phyloP scores from a whole-genome alignment of 1,140 invertebrate genomes.

The Zaprionus gabonicus region DNA sequence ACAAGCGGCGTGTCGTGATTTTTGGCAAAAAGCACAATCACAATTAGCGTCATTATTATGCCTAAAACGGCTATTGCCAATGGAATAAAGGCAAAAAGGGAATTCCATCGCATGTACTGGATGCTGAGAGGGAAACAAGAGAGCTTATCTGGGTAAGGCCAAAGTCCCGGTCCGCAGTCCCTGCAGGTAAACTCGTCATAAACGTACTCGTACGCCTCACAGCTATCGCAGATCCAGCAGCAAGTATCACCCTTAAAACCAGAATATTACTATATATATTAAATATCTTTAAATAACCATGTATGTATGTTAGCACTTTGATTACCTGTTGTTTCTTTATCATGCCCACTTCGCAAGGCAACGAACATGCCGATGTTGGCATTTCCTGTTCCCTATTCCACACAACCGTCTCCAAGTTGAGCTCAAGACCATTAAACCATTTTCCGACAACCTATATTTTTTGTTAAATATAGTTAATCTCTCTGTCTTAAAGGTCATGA shows the following conservation, averaged over 20 bases:
- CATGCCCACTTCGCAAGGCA: slow-evolving; percentile 89
- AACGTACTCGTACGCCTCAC: slow-evolving; percentile 88
- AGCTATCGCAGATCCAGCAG: slow-evolving; percentile 92
- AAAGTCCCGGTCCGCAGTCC: slow-evolving; percentile 87
- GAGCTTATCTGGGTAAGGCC: slow-evolving; percentile 87
- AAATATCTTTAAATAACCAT: not conserved
- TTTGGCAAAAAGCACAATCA: slow-evolving; percentile 88
- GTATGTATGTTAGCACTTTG: not conserved
- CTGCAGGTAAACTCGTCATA: slow-evolving; percentile 88
- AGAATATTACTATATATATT: not conserved
- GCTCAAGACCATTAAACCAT: slow-evolving; percentile 87
- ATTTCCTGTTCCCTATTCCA: slow-evolving; percentile 86
- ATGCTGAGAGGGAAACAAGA: slow-evolving; percentile 85
- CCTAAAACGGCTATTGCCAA: slow-evolving; percentile 88
- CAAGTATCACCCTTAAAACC: slow-evolving; percentile 87
- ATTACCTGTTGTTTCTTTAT: slow-evolving; percentile 89
- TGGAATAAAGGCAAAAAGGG: slow-evolving; percentile 89
- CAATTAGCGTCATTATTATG: slow-evolving; percentile 88
- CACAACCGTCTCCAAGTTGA: slow-evolving; percentile 86
- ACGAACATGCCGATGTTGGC: slow-evolving; percentile 88
- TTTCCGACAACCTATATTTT: slow-evolving; percentile 86
- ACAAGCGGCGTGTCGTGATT: slow-evolving; percentile 93
- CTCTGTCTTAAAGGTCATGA: not conserved
- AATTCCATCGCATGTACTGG: slow-evolving; percentile 86
- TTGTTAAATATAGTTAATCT: not conserved